A percentile compares a stretch with the other conserved stretches of the same genome.
These are phyloP conservation scores for Urocynchramus pylzowi DNA, from an alignment of 2,113 vertebrate genomes.

Conservation along the genomic window DNA sequence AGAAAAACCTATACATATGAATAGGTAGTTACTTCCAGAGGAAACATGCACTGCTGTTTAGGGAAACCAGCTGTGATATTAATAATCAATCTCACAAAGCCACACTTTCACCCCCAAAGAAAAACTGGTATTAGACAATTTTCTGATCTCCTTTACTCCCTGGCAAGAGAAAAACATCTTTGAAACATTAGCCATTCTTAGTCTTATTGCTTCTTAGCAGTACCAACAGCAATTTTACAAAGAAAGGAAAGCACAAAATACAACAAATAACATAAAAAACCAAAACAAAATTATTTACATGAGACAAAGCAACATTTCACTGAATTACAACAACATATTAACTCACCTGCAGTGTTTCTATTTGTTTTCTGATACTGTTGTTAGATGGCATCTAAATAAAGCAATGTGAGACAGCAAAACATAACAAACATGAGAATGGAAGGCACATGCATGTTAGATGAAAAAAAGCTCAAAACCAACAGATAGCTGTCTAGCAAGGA, in stretches of 20 bases:
- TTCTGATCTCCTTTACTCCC: background rate
- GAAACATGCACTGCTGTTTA: slow-evolving; percentile 3
- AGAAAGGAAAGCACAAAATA: slow-evolving; percentile 56
- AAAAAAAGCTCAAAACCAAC: slow-evolving; percentile 79
- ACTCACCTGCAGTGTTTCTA: slow-evolving; percentile 99
- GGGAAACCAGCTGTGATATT: background rate
- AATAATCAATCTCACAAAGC: background rate
- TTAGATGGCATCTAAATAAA: slow-evolving; percentile 99
- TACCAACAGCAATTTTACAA: background rate
- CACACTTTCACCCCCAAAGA: background rate
- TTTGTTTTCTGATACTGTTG: slow-evolving; percentile 99
- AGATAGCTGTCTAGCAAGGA: slow-evolving; percentile 72
- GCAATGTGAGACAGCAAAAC: slow-evolving; percentile 89
- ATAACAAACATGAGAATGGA: slow-evolving; percentile 83
- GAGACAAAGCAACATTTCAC: slow-evolving; percentile 68
- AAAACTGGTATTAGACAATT: background rate
- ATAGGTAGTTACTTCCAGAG: background rate
- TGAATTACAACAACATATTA: slow-evolving; percentile 57
- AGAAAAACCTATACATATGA: background rate
- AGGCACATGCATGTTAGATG: slow-evolving; percentile 87
- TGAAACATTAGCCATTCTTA: background rate
- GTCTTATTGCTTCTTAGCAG: background rate
- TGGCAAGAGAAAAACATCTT: background rate
- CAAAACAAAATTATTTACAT: slow-evolving; percentile 15
- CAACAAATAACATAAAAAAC: slow-evolving; percentile 28